Percentiles rank a stretch among this genome's conserved stretches.
Conservation (phyloP, 2,113 vertebrate species). For the Tragelaphus imberbis region DNA sequence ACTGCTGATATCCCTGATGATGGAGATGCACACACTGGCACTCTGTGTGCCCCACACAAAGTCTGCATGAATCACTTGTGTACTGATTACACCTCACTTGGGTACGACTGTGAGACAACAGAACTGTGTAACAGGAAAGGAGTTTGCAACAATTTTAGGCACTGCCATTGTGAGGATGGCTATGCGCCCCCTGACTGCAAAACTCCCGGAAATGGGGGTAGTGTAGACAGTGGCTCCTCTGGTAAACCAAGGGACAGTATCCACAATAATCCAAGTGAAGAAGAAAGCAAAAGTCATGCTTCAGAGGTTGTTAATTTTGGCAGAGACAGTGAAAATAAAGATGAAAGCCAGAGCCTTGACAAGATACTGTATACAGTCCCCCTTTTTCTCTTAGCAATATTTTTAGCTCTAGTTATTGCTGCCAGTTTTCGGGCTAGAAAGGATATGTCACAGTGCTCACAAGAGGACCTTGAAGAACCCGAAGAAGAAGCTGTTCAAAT, state of each 20-base stretch:
- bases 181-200: conserved; percentile 84
- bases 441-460: not conserved
- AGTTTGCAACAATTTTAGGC: conserved; percentile 79
- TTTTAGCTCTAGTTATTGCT: not conserved
- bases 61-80: conserved; percentile 42
- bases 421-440: not conserved
- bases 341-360: not conserved
- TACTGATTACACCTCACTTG: accelerated
- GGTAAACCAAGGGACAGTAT: not conserved
- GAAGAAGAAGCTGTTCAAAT: not conserved
- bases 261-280: not conserved
- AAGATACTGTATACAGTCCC: not conserved
- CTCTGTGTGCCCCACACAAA: conserved; percentile 13
- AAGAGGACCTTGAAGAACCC: not conserved
- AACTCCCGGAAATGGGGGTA: conserved; percentile 81
- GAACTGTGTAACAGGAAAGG: conserved; percentile 37
- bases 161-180: conserved; percentile 85
- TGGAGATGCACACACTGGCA: not conserved
- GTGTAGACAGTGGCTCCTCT: conserved; percentile 83
- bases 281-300: not conserved
- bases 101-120: not conserved
- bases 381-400: not conserved
- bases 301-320: not conserved
- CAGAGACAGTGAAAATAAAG: not conserved
- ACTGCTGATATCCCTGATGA: accelerated